These are phyloP conservation scores for Jordanella pulchra DNA, from an alignment of 2,797 vertebrate genomes.

Conservation along the genomic window DNA sequence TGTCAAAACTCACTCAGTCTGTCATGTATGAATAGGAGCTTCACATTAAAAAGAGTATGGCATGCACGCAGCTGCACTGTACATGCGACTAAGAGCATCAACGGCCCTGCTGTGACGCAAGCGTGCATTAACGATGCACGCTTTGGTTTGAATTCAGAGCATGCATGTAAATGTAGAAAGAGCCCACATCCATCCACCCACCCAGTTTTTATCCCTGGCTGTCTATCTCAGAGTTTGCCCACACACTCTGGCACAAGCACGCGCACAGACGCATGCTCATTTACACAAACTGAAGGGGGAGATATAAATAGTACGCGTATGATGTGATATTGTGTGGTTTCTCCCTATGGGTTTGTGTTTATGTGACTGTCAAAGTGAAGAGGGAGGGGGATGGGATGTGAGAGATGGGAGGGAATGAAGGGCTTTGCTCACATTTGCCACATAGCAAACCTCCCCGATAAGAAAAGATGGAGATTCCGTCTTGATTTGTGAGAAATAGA, in stretches of 20 bases:
- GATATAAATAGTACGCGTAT: conserved; percentile 80
- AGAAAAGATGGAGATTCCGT: conserved; percentile 46
- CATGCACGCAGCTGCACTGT: conserved; percentile 39
- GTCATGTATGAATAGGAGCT: conserved; percentile 25
- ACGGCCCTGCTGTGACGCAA: conserved; percentile 39
- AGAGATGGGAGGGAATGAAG: conserved; percentile 47
- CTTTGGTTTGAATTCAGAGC: conserved; percentile 31
- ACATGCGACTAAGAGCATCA: conserved; percentile 44
- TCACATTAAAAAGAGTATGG: conserved; percentile 19
- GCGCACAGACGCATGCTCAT: conserved; percentile 42
- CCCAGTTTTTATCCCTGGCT: conserved; percentile 43
- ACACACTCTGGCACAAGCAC: conserved; percentile 39
- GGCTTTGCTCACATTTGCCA: conserved; percentile 44
- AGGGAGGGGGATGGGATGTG: conserved; percentile 33
- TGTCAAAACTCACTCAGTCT: conserved; percentile 31
- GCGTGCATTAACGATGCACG: conserved; percentile 38
- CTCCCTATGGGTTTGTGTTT: conserved; percentile 74
- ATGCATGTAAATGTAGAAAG: conserved; percentile 56
- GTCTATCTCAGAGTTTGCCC: conserved; percentile 51
- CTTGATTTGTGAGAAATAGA: conserved; percentile 60
- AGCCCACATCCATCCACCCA: conserved; percentile 54
- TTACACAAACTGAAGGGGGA: conserved; percentile 69
- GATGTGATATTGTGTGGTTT: conserved; percentile 77
- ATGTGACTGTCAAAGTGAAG: conserved; percentile 74
- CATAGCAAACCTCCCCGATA: conserved; percentile 50